Base-by-base conservation (phyloP, 2,888 invertebrate genomes). In the Catocala sponsa region DNA sequence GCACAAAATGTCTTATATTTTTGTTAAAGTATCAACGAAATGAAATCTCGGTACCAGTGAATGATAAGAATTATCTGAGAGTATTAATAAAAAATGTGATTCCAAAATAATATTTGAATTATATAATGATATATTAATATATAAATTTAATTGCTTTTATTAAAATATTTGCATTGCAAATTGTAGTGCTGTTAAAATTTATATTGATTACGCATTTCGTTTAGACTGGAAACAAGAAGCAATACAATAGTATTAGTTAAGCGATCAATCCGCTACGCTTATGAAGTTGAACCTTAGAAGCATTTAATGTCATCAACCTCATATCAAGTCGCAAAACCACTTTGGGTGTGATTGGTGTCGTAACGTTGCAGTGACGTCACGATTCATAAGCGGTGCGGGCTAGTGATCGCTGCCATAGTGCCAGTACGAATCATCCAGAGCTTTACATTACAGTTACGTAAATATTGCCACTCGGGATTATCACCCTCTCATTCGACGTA, bases 1-100 rank as follows among this genome's bases (percentile, higher is more conserved):
- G 57, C 57, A 57, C 57, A 48, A 48, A 48, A 15, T 12, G 7
- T 46, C 11, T 11, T 48, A 4, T 48, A 33, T 33, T 48, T 48
- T n/a, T 2, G 10, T 32, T 48, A 32, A 4, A 33, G 11, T 48
- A 46, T 46, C 46, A 48, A 48, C 33, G n/a, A 48, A 48, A n/a
- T 33, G 33, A 48, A 48, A n/a, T 33, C n/a, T 48, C 43, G 12
- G 6, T 25, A 33, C 25, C 15, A 33, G 11, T 7, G 48, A 48
- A 33, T 32, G 33, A 48, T 48, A 11, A 42, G n/a, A 42, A 5
- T 42, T 42, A 11, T 48, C 15, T 48, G 32, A 9, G 11, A 33
- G 48, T 48, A 48, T 47, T 47, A 25, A 10, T 15, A 33, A 48
- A 47, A 47, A 46, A 11, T 48, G 48, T 48, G 48, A 48, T 48